Evolutionary conservation across 2,797 vertebrate species (phyloP).

Genomic region (Sebastes minor): DNA sequence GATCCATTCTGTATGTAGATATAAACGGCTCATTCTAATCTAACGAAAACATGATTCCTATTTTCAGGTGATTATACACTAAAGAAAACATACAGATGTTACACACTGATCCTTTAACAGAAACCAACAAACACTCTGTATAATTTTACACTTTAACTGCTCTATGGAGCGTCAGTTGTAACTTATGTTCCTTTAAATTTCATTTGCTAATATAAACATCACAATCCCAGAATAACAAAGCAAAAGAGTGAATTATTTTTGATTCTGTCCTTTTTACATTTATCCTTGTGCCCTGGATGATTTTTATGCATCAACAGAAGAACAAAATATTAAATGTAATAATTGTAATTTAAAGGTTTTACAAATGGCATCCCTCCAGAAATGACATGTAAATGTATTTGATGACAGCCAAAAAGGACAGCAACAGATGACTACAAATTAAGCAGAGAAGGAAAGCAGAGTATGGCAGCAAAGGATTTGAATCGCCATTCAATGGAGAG

Average conservation of each 20-base stretch:
- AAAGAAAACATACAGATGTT: too few relatives aligned
- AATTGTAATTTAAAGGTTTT: not conserved
- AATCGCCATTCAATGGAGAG: constrained; percentile 23
- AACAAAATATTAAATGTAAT: not conserved
- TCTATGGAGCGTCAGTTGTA: not conserved
- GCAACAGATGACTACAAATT: constrained; percentile 12
- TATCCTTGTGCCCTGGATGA: not conserved
- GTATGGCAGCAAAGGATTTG: constrained; percentile 29
- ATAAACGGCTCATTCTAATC: too few relatives aligned
- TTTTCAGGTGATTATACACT: too few relatives aligned
- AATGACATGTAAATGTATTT: constrained; percentile 9
- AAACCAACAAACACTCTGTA: not conserved
- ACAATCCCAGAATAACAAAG: not conserved
- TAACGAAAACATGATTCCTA: too few relatives aligned
- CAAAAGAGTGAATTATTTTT: not conserved
- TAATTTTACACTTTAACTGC: not conserved
- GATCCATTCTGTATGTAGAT: too few relatives aligned
- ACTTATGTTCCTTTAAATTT: not conserved
- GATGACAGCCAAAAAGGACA: constrained; percentile 17
- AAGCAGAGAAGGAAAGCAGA: constrained; percentile 36
- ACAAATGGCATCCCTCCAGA: not conserved
- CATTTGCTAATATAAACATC: not conserved
- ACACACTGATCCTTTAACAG: not conserved
- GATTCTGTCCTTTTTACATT: not conserved
- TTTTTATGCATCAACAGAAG: not conserved